Evolutionary conservation across 2,888 invertebrate species (phyloP), one percentile per base, ranked within the genome.

Genomic region (Cerastis rubricosa): DNA sequence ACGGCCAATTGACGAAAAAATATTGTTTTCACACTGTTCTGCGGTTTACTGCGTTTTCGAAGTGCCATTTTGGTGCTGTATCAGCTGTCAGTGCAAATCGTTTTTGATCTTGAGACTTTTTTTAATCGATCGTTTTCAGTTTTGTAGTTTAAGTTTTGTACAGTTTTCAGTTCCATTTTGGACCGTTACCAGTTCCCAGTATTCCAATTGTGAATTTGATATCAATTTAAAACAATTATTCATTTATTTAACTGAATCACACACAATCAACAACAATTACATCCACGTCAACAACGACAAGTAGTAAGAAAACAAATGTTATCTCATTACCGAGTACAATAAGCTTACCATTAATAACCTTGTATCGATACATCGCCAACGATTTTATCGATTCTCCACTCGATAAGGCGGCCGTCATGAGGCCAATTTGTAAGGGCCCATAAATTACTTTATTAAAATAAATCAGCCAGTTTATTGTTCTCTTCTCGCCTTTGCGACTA

Each of bases 391-490:
- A 93, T 90, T 90, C 87, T 86, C 93, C 93, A 91, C 92, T 94
- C 94, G 95, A 95, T 95, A 95, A 94, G 93, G 91, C 91, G 83
- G 91, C 90, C 92, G 94, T 94, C 95, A 94, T 92, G 93, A 93
- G 94, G 91, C 94, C 95, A 96, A 96, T 96, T 95, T 96, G 96
- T 95, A 93, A 92, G 91, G 89, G 93, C 91, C 92, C 94, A 96
- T 96, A 96, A 96, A 96, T 96, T 95, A 95, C 92, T 95, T 95
- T 95, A 96, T 96, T 95, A 95, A 95, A 95, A 96, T 96, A 96
- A 96, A 96, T 96, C 96, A 96, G 92, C 89, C 88, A 88, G 91
- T 95, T 95, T 96, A 96, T 96, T 96, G 95, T 96, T 96, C 94
- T 94, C 93, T 94, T 95, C 95, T 93, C 95, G 93, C 95, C 93